Evolutionary conservation across 1,140 invertebrate species (phyloP).

Genomic region (Drosophila willistoni): DNA sequence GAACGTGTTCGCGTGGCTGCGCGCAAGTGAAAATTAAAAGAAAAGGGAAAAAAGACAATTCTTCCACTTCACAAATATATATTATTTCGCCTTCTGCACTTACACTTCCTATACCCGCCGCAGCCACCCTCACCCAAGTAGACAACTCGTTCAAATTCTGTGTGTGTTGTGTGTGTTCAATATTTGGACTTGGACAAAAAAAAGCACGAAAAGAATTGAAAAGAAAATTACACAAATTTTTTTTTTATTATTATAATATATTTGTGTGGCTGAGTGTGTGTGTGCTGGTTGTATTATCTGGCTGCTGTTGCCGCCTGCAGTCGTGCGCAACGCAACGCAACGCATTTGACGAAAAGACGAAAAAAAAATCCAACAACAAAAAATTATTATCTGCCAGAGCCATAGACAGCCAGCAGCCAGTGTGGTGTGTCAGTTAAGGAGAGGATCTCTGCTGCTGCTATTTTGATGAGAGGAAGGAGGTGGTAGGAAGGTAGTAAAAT

Average conservation of each 20-base stretch:
- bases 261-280: slow-evolving; percentile 3
- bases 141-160: slow-evolving; percentile 1
- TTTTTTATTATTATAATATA: slow-evolving; percentile 16
- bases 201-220: neutral
- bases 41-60: slow-evolving; percentile 25
- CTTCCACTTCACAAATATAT: slow-evolving; percentile 14
- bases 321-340: slow-evolving; percentile 36
- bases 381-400: slow-evolving; percentile 6
- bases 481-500: slow-evolving; percentile 9
- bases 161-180: slow-evolving; percentile 15
- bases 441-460: neutral
- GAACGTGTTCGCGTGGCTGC: slow-evolving; percentile 65
- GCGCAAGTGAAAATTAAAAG: slow-evolving; percentile 30
- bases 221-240: slow-evolving; percentile 10
- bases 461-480: slow-evolving; percentile 3
- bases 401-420: slow-evolving; percentile 3
- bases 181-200: slow-evolving; percentile 14
- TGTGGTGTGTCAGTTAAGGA: slow-evolving; percentile 20
- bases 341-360: slow-evolving; percentile 16
- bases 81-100: slow-evolving; percentile 15
- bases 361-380: slow-evolving; percentile 13
- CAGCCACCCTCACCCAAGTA: slow-evolving; percentile 1
- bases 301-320: slow-evolving; percentile 39
- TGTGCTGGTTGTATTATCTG: slow-evolving; percentile 33
- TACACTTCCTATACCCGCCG: slow-evolving; percentile 3